Percentiles rank a stretch among this genome's conserved stretches.
phyloP scores from a whole-genome alignment of 2,113 vertebrate species.

The Gyps fulvus region DNA sequence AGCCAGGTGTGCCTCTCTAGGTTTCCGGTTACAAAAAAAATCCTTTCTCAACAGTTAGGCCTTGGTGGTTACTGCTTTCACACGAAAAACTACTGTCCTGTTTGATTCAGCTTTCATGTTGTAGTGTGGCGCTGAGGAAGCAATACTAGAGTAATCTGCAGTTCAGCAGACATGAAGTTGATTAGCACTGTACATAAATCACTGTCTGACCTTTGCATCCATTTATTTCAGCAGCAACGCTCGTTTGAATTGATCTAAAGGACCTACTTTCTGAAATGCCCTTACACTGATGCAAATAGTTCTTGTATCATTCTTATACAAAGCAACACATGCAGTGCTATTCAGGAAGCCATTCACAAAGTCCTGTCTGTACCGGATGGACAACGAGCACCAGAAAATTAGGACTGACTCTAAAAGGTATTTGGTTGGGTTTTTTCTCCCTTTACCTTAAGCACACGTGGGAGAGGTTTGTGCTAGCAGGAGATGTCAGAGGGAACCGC shows the following conservation, averaged over 20 bases:
- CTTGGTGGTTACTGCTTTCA: not conserved
- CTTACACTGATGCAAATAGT: not conserved
- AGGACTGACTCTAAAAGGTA: not conserved
- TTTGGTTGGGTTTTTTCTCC: not conserved
- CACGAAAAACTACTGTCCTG: not conserved
- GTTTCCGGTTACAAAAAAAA: not conserved
- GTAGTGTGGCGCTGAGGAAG: not conserved
- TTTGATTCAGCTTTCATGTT: not conserved
- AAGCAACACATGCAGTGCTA: not conserved
- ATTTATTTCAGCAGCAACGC: not conserved
- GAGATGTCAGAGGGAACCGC: not conserved
- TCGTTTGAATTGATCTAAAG: not conserved
- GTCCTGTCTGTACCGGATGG: not conserved
- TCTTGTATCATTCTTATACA: not conserved
- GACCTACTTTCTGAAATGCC: not conserved
- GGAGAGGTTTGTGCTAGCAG: not conserved
- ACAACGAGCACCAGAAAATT: not conserved
- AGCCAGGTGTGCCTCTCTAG: not conserved
- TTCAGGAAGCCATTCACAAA: not conserved
- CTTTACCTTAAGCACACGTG: fast-evolving
- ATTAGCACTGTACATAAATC: not conserved
- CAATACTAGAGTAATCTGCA: not conserved
- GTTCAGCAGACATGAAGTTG: not conserved
- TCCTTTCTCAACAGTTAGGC: not conserved
- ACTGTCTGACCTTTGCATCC: not conserved